Evolutionary conservation across 2,113 vertebrate genomes (phyloP), one percentile per base, ranked within the genome.

Genomic region (Neofelis nebulosa): DNA sequence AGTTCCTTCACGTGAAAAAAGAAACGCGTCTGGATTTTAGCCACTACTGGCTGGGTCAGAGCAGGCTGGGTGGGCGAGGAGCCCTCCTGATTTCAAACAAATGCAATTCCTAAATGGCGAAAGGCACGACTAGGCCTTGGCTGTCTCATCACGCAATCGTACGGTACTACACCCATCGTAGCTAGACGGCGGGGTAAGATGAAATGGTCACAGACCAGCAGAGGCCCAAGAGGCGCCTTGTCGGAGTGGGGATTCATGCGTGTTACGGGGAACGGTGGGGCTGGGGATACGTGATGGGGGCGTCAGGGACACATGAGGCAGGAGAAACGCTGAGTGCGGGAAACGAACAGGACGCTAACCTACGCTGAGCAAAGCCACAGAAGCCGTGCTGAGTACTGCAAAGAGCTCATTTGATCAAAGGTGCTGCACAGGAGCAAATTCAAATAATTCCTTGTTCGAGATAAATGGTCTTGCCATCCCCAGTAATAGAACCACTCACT

Each of bases 111-210:
- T 38, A 45, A 45, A 5, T 23, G 31, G 48, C 9, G 10, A 19
- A 45, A 61, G 18, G 16, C 33, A 50, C 63, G 27, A 1, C 25
- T 2, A 8, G 61, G 18, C 18, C 73, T 21, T 45, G 74, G 76
- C 55, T 89, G 83, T n/a, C 4, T n/a, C 1, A 3, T 41, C 4
- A 11, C 2, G 83, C 4, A 4, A 25, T 5, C 18, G 25, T 21
- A 21, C 15, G 36, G 29, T 5, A 7, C 9, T 36, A 15, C 25
- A 5, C 0, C 5, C 3, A 9, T 19, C 6, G 0, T 1, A 38
- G 36, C 38, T 36, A 11, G 85, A 21, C 0, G 11, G 3, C 3
- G 16, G 25, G 10, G 31, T 7, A 13, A 29, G n/a, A 11, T 5
- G 83, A n/a, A 50, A 61, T 0, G 4, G 33, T 63, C 23, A 12